phyloP scores from a whole-genome alignment of 2,113 vertebrate genomes.

The Paradisaea rubra region DNA sequence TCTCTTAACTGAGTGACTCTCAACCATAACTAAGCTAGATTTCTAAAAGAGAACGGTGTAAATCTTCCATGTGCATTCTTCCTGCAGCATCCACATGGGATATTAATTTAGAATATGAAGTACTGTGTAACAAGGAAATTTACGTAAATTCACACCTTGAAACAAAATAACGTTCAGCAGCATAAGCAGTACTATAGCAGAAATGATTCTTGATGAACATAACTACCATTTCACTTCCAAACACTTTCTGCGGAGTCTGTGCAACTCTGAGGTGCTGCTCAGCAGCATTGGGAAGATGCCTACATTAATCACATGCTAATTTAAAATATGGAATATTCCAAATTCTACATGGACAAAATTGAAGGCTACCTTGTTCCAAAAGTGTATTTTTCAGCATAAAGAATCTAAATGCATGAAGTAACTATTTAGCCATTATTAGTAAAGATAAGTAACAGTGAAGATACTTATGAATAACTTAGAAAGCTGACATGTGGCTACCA shows the following conservation, averaged over 20 bases:
- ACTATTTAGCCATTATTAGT: neutral
- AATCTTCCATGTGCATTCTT: neutral
- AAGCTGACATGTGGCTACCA: neutral
- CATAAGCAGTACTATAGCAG: neutral
- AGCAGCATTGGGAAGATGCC: neutral
- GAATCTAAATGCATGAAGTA: neutral
- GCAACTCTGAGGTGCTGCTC: neutral
- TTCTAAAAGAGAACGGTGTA: neutral
- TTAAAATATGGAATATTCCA: neutral
- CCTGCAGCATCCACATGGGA: neutral
- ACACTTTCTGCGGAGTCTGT: neutral
- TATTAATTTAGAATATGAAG: neutral
- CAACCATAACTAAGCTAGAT: neutral
- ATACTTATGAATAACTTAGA: neutral
- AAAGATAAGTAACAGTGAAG: neutral
- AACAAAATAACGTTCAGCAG: neutral
- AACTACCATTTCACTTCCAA: neutral
- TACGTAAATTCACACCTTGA: neutral
- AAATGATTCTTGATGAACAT: neutral
- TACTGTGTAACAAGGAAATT: neutral
- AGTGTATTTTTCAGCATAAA: neutral
- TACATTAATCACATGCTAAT: neutral
- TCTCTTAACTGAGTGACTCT: neutral
- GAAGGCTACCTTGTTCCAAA: neutral
- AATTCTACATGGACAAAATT: neutral